These are phyloP conservation scores for Limnephilus marmoratus DNA, from an alignment of 2,888 invertebrate species.

Conservation along the genomic window DNA sequence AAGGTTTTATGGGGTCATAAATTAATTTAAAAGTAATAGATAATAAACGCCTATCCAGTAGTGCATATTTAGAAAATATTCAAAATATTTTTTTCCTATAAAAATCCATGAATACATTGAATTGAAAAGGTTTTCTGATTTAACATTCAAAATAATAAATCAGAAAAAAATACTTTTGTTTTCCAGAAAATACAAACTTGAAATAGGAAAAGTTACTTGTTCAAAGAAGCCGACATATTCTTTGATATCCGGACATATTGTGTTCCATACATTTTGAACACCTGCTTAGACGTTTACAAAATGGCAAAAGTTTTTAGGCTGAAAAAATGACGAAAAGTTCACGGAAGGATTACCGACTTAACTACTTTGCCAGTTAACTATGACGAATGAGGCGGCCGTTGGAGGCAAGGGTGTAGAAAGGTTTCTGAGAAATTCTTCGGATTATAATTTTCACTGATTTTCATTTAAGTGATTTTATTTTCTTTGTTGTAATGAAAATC, in stretches of 20 bases:
- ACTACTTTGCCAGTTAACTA: not conserved
- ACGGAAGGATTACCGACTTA: not conserved
- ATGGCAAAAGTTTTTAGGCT: not conserved
- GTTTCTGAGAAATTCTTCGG: not conserved
- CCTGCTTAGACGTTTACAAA: constrained; percentile 31
- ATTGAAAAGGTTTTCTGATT: not conserved
- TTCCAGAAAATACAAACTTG: not conserved
- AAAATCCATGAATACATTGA: not conserved
- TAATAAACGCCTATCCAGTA: no score
- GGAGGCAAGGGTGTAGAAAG: not conserved
- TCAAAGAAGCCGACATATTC: not conserved
- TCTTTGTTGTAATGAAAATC: not conserved
- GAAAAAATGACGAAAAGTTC: constrained; percentile 22
- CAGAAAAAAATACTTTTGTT: not conserved
- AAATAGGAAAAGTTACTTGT: not conserved
- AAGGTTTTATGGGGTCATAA: not conserved
- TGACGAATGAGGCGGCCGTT: not conserved
- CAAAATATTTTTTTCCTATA: no score
- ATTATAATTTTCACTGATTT: not conserved
- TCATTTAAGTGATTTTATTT: not conserved
- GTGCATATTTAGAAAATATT: no score
- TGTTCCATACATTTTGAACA: not conserved
- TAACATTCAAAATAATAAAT: not conserved
- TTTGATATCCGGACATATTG: constrained; percentile 21
- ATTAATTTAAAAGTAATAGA: not conserved